Percentiles rank a stretch among this genome's conserved stretches.
phyloP scores from a whole-genome alignment of 2,888 invertebrate genomes.

The Elmis aenea region DNA sequence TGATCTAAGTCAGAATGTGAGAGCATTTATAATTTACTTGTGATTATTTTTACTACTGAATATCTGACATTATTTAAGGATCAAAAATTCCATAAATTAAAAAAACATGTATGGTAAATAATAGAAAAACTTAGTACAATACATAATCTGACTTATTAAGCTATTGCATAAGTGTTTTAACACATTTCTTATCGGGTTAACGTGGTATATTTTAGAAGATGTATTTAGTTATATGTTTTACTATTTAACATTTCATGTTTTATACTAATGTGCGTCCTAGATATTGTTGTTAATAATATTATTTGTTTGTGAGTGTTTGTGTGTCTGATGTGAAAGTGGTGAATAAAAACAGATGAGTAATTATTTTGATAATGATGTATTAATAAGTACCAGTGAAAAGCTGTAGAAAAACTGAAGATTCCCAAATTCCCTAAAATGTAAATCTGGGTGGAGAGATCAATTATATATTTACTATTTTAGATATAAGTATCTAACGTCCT shows the following conservation, averaged over 20 bases:
- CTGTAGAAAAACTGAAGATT: slow-evolving; percentile 4
- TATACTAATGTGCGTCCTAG: slow-evolving; percentile 26
- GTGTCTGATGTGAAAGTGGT: slow-evolving; percentile 32
- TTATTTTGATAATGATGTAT: slow-evolving; percentile 25
- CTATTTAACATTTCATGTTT: slow-evolving; percentile 23
- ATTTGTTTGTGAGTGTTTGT: slow-evolving; percentile 34
- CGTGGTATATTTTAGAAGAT: slow-evolving; percentile 31
- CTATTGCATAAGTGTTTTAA: slow-evolving; percentile 5
- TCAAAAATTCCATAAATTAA: neutral
- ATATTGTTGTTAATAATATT: slow-evolving; percentile 35
- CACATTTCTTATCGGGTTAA: slow-evolving; percentile 28
- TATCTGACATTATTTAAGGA: slow-evolving; percentile 8
- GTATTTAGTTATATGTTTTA: slow-evolving; percentile 27
- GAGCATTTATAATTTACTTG: slow-evolving; percentile 16
- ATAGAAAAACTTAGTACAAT: too few relatives aligned
- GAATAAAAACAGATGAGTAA: slow-evolving; percentile 21
- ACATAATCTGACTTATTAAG: slow-evolving; percentile 3
- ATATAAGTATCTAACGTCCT: slow-evolving; percentile 31
- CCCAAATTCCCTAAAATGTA: slow-evolving; percentile 11
- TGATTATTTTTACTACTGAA: slow-evolving; percentile 2
- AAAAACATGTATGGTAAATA: neutral
- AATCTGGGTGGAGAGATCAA: slow-evolving; percentile 25
- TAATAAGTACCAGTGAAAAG: slow-evolving; percentile 5
- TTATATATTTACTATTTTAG: slow-evolving; percentile 26
- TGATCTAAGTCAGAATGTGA: slow-evolving; percentile 27